Base-by-base conservation (phyloP, 1,140 invertebrate genomes). In the Dreissena rostriformis region DNA sequence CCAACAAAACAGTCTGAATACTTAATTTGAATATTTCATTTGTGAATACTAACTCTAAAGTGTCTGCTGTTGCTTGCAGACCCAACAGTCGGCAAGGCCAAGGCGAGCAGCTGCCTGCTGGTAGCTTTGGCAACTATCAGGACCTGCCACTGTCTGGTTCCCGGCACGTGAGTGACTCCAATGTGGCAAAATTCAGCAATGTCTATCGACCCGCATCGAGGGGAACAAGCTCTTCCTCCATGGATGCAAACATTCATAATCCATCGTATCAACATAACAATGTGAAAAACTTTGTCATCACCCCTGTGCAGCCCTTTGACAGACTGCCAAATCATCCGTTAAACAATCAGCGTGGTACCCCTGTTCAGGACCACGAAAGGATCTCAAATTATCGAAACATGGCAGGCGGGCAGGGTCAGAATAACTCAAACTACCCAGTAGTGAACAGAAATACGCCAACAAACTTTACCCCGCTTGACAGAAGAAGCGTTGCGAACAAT, bases 1-100 rank as follows among this genome's bases (percentile, higher is more conserved):
- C 39, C n/a, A n/a, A n/a, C n/a, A n/a, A n/a, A 39, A 39, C 39
- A 39, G 8, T 8, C 2, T 39, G 39, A 39, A 39, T 39, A 5
- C 39, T 39, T 39, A 39, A 39, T 39, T 39, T 39, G 39, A 39
- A 39, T 39, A 39, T 39, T 2, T 5, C 39, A 39, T 39, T 39
- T 39, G 39, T 39, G 39, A 39, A 39, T 70, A 28, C 39, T 70
- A 70, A n/a, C 26, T 6, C 15, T 74, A 8, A 2, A 39, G 39
- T 39, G 39, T 68, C 6, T 53, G 29, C 19, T 82, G 66, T 29
- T 68, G 0, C 29, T 82, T 75, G 11, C 73, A 83, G 82, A 63
- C 82, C 82, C n/a, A 76, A 61, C 53, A 84, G 82, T 72, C 74
- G 82, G 22, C 53, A 77, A 10, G 82, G 74, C 17, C 67, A 68